Conservation (phyloP, 2,888 invertebrate species). For the Eristalis tenax region DNA sequence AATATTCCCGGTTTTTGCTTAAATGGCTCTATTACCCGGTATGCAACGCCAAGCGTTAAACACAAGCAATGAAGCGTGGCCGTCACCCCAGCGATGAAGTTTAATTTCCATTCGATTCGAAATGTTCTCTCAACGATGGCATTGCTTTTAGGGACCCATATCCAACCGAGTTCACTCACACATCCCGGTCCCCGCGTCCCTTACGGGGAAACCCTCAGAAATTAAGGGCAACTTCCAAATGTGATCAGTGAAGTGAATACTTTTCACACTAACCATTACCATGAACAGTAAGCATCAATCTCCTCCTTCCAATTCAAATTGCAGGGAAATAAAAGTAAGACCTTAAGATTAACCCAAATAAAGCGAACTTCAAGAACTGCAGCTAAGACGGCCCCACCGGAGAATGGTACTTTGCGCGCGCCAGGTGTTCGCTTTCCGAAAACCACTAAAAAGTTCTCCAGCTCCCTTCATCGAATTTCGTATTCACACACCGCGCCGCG, state of each 20-base stretch:
- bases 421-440: constrained; percentile 58
- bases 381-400: constrained; percentile 14
- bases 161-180: too few species aligned
- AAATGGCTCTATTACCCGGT: too few species aligned
- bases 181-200: too few species aligned
- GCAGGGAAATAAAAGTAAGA: constrained; percentile 53
- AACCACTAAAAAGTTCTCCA: constrained; percentile 48
- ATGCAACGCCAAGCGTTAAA: too few species aligned
- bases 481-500: constrained; percentile 15
- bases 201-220: not conserved
- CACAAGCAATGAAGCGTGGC: too few species aligned
- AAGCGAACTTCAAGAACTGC: constrained; percentile 28
- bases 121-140: too few species aligned
- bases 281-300: constrained; percentile 51
- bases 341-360: constrained; percentile 16
- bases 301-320: constrained; percentile 40
- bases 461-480: constrained; percentile 17
- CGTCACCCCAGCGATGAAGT: too few species aligned
- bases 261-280: constrained; percentile 32
- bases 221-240: constrained; percentile 10
- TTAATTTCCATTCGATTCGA: too few species aligned
- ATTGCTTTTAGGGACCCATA: too few species aligned
- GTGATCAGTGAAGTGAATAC: constrained; percentile 4
- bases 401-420: constrained; percentile 30
- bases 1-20: too few species aligned